Percentiles rank a stretch among this genome's conserved stretches.
Conservation (phyloP, 2,888 invertebrate species). For the Chymomyza fuscimana region DNA sequence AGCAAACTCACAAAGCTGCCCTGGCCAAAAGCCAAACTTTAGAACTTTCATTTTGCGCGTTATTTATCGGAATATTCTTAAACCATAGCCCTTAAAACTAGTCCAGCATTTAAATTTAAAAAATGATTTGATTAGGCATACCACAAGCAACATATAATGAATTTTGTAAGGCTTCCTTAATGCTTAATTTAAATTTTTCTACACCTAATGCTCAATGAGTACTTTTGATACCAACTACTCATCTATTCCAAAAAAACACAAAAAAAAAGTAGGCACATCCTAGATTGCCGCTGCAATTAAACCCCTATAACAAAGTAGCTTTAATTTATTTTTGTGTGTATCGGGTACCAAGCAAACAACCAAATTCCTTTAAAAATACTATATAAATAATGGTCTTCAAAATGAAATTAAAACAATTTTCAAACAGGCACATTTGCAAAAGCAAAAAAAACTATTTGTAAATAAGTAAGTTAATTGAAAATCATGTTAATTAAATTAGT, state of each 20-base stretch:
- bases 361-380: not conserved
- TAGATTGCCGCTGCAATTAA: not conserved
- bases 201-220: not conserved
- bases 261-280: not conserved
- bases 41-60: not conserved
- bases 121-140: constrained; percentile 27
- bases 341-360: not conserved
- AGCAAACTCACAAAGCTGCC: constrained; percentile 43
- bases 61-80: not conserved
- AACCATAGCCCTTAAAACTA: constrained; percentile 17
- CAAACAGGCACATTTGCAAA: constrained; percentile 1
- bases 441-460: constrained; percentile 20
- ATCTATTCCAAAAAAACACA: not conserved
- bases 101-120: constrained; percentile 41
- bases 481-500: constrained; percentile 49
- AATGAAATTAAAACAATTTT: constrained; percentile 11
- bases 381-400: constrained; percentile 30
- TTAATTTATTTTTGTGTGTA: not conserved
- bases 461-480: constrained; percentile 33
- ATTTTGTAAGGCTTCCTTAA: constrained; percentile 1
- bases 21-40: constrained; percentile 9
- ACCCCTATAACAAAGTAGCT: not conserved
- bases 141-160: not conserved
- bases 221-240: not conserved
- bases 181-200: not conserved